Percentiles rank a stretch among this genome's conserved stretches.
Conservation (phyloP, 1,140 invertebrate genomes). For the Trinorchestia longiramus region DNA sequence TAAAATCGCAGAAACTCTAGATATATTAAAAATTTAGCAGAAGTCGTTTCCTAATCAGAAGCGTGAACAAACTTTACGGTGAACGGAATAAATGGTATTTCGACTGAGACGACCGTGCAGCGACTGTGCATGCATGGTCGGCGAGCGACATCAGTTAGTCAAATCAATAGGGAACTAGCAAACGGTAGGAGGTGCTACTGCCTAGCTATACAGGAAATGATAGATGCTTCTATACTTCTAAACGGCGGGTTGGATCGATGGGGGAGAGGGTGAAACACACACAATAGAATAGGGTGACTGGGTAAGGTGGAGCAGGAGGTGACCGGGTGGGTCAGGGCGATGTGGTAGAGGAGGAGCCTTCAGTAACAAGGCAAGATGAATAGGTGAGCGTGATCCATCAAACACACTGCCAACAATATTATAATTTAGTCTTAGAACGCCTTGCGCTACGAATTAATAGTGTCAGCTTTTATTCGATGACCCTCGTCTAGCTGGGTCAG, state of each 20-base stretch:
- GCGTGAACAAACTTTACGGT: too few species aligned
- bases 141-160: background rate
- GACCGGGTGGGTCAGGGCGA: background rate
- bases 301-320: background rate
- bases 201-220: conserved; percentile 47
- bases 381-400: conserved; percentile 36
- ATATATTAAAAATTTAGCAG: background rate
- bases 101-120: background rate
- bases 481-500: background rate
- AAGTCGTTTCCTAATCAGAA: background rate
- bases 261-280: conserved; percentile 2
- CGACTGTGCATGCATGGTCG: background rate
- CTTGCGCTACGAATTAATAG: conserved; percentile 22
- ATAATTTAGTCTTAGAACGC: conserved; percentile 36
- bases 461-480: conserved; percentile 26
- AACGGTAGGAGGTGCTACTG: conserved; percentile 50
- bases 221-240: conserved; percentile 49
- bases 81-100: background rate
- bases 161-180: conserved; percentile 48
- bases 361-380: conserved; percentile 51
- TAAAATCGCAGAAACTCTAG: background rate
- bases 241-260: conserved; percentile 43
- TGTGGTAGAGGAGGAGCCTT: conserved; percentile 4
- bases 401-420: conserved; percentile 47
- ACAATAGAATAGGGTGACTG: background rate